Conservation (phyloP, 2,888 invertebrate genomes). For the Theretra japonica region DNA sequence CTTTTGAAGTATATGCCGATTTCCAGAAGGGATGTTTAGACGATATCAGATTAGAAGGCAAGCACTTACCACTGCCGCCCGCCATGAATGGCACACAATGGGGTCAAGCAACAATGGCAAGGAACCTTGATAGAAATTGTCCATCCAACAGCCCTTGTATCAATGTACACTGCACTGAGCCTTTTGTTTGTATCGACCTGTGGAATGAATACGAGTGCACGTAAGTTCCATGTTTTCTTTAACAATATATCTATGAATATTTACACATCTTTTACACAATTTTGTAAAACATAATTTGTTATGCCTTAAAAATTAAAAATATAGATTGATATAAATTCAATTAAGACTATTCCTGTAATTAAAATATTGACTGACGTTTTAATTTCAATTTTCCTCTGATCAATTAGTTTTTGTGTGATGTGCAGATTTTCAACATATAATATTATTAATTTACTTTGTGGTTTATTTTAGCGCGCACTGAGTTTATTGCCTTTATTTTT, state of each 20-base stretch:
- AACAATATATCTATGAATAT: conserved; percentile 2
- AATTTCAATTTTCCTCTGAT: neutral
- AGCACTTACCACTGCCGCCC: conserved; percentile 96
- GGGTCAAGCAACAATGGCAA: conserved; percentile 97
- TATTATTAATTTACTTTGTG: conserved; percentile 23
- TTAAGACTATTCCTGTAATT: neutral
- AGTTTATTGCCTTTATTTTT: conserved; percentile 53
- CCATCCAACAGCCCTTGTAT: conserved; percentile 97
- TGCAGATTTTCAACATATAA: neutral
- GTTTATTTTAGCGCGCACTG: conserved; percentile 64
- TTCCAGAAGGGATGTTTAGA: conserved; percentile 94
- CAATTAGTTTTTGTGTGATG: neutral
- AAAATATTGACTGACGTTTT: neutral
- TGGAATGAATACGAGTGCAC: conserved; percentile 99
- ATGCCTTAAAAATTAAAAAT: neutral
- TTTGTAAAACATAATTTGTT: neutral
- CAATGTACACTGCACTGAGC: conserved; percentile 96
- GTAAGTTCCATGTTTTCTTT: conserved; percentile 86
- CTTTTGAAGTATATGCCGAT: conserved; percentile 97
- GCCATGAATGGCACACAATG: conserved; percentile 98
- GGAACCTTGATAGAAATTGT: conserved; percentile 96
- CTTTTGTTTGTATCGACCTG: conserved; percentile 97
- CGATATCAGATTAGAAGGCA: conserved; percentile 94
- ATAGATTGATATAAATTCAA: neutral
- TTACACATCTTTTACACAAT: neutral